Evolutionary conservation across 2,888 invertebrate genomes (phyloP).

Genomic region (Plutella xylostella): DNA sequence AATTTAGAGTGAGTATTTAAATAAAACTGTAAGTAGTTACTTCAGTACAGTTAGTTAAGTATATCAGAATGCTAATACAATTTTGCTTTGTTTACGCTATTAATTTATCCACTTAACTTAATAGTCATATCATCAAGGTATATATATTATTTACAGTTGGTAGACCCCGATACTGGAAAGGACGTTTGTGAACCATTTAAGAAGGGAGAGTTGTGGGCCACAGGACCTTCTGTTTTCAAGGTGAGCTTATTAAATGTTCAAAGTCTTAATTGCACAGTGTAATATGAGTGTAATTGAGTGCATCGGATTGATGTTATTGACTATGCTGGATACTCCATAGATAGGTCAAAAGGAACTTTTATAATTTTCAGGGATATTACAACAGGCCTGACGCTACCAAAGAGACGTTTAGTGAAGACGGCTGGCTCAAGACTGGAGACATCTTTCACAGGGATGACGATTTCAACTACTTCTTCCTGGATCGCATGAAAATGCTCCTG

Average conservation of each 20-base stretch:
- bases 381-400: slow-evolving; percentile 46
- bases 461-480: slow-evolving; percentile 55
- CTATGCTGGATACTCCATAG: no score
- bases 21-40: no score
- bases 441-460: slow-evolving; percentile 59
- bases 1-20: no score
- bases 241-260: no score
- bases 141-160: slow-evolving; percentile 58
- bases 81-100: no score
- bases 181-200: slow-evolving; percentile 48
- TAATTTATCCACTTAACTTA: no score
- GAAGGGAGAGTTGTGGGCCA: slow-evolving; percentile 63
- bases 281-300: no score
- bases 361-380: slow-evolving; percentile 45
- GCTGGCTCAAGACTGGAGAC: slow-evolving; percentile 66
- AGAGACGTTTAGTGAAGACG: slow-evolving; percentile 43
- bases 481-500: slow-evolving; percentile 60
- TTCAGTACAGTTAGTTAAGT: no score
- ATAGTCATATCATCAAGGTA: no score
- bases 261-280: no score
- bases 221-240: slow-evolving; percentile 23
- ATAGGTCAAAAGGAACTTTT: neutral
- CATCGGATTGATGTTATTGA: no score
- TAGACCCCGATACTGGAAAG: slow-evolving; percentile 47
- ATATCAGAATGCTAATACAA: no score